Evolutionary conservation across 2,113 vertebrate genomes (phyloP), one percentile per base, ranked within the genome.

Genomic region (Apaloderma vittatum): DNA sequence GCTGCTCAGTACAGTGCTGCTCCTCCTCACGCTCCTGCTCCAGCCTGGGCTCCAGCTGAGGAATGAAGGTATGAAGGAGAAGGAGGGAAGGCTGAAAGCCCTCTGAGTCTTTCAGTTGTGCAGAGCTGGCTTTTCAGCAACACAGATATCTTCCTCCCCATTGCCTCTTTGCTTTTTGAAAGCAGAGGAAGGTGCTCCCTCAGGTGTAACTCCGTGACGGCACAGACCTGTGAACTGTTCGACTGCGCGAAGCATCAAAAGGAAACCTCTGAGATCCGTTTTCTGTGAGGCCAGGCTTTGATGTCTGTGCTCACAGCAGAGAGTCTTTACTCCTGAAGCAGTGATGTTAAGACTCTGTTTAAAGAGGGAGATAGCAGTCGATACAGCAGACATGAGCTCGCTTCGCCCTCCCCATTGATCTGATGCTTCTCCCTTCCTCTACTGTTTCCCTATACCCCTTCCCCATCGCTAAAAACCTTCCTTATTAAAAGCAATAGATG

Each of bases 171-270:
- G 13, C 13, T 52, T 43, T 15, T 34, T 2, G 0, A 55, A 48
- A 11, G 58, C 67, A 34, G 49, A 24, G 62, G 24, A 55, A 34
- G 76, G 32, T 4, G 34, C 7, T 88, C 52, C 37, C 73, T 58
- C 29, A 21, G 58, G 66, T 1, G 7, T 7, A 46, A 67, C 8
- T n/a, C 15, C 1, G 0, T 1, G 3, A 8, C 30, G 32, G 15
- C 89, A 79, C 83, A 30, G 75, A 29, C 4, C 66, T 10, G 9
- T 4, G 52, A 30, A 13, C 49, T 79, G 63, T 21, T 24, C 5
- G 7, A 8, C 67, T 37, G 32, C 19, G 37, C 27, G 6, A 63
- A 62, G 65, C 83, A 58, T 6, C 66, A 17, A 27, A 6, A 54
- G 52, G 57, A 84, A 86, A 23, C 43, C 27, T 34, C 46, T 0